Base-by-base conservation (phyloP, 2,888 invertebrate species). In the Macaria liturata region DNA sequence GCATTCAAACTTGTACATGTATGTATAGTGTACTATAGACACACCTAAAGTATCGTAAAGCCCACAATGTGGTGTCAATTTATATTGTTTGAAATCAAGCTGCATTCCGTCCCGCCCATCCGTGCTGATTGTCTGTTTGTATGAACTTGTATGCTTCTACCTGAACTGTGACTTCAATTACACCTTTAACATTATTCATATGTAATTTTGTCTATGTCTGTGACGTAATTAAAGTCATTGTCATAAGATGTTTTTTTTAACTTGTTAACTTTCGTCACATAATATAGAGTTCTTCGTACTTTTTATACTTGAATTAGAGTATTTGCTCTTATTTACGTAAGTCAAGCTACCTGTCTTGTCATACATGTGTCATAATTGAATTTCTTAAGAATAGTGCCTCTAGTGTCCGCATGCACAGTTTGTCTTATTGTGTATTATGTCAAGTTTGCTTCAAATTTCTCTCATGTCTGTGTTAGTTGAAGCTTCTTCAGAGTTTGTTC, bases 51-150 rank as follows among this genome's bases (percentile, higher is more conserved):
- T 20, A 20, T 20, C 20, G 20, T 20, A 2, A 20, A 54, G 49
- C 60, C 52, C 55, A 61, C 59, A 55, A 58, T 56, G 39, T 9
- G 46, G 50, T 59, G 65, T 65, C 64, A 59, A 66, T 70, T 69
- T 65, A 66, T 69, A 67, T 57, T 62, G 65, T 65, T 64, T 61
- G 60, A 59, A 65, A 65, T 59, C 62, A 61, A 57, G 57, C 69
- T 60, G 66, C 75, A 75, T 74, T 71, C 73, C 74, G 59, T 66
- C 65, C 68, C 74, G 68, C 71, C 74, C 74, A 74, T 67, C 70
- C 68, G 70, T 58, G 71, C 62, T 57, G 52, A 63, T 63, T 62
- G 62, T 63, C 57, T 51, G 50, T 51, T 47, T 47, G 47, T 48
- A 60, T 53, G 49, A 42, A 51, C 54, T 39, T 46, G 51, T 53